Evolutionary conservation across 2,113 vertebrate genomes (phyloP), one percentile per base, ranked within the genome.

Genomic region (Procavia capensis): DNA sequence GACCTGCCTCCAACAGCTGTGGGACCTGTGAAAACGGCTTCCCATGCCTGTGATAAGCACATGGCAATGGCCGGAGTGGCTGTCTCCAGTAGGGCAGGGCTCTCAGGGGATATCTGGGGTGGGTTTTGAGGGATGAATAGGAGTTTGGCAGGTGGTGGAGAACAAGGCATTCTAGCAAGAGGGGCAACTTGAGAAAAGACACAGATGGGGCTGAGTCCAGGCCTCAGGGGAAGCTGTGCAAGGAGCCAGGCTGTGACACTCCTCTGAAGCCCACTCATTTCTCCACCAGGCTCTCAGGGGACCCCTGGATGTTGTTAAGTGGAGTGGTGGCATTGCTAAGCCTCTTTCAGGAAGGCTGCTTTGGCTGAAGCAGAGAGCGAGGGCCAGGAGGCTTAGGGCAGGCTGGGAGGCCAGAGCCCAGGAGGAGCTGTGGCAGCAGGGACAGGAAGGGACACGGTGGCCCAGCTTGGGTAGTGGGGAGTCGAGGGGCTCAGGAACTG

Each of bases 361-460:
- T 66, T 74, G 57, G 61, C 64, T 59, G 25, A 22, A 10, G 41
- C 31, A 41, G 3, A 41, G 8, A 19, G 24, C 6, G 25, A 36
- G 47, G 68, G 31, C 16, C 17, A 16, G 50, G 50, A 54, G 50
- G 50, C 50, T 14, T 10, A 54, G 50, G 11, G 11, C n/a, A 59
- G 57, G 36, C 45, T 39, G 27, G 11, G 19, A 68, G 61, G 34
- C 72, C 9, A 34, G 84, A 36, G 61, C 16, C 36, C 36, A 25
- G 68, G 9, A 20, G 2, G 17, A 39, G 27, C 47, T 8, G 4
- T 3, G 3, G 6, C 29, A 3, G 39, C 3, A 39, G 59, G n/a
- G 9, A 0, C 1, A 0, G 34, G 17, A 41, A 36, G 47, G 66
- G 61, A 31, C 8, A 4, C 0, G 1, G 19, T 19, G 29, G 31